These are phyloP conservation scores for Etheostoma nigrum DNA, from an alignment of 2,797 vertebrate genomes.

Conservation along the genomic window DNA sequence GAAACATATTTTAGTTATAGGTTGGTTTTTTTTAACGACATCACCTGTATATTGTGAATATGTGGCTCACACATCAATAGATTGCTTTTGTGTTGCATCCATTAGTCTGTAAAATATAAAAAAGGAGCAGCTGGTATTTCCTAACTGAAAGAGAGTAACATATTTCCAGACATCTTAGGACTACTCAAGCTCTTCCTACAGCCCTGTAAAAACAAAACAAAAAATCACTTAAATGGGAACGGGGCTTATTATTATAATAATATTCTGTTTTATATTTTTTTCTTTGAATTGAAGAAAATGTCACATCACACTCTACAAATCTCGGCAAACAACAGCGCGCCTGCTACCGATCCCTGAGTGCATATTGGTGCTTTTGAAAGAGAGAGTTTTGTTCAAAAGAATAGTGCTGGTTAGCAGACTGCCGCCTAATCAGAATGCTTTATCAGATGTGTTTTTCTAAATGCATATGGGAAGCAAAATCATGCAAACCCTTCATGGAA, in stretches of 20 bases:
- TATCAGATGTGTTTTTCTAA: not conserved
- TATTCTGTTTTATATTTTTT: conserved; percentile 42
- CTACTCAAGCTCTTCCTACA: not conserved
- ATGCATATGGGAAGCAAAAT: conserved; percentile 1
- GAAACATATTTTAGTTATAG: not conserved
- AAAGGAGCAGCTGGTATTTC: conserved; percentile 20
- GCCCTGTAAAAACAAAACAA: not conserved
- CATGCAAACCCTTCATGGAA: not conserved
- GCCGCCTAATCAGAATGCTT: conserved; percentile 4
- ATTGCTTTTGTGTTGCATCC: conserved; percentile 24
- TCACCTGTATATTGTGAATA: not conserved
- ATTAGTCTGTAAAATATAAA: conserved; percentile 34
- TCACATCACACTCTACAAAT: conserved; percentile 38
- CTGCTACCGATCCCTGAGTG: conserved; percentile 15
- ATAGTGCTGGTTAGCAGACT: not conserved
- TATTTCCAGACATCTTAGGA: conserved; percentile 18
- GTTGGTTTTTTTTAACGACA: not conserved
- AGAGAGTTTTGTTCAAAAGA: conserved; percentile 10
- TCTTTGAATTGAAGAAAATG: conserved; percentile 34
- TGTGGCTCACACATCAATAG: not conserved
- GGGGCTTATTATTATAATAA: conserved; percentile 31
- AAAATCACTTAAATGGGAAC: conserved; percentile 27
- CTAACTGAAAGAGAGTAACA: conserved; percentile 13
- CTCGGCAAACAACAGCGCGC: conserved; percentile 12
- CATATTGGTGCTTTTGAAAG: conserved; percentile 31